These are phyloP conservation scores for Addax nasomaculatus DNA, from an alignment of 2,113 vertebrate genomes.

Conservation along the genomic window DNA sequence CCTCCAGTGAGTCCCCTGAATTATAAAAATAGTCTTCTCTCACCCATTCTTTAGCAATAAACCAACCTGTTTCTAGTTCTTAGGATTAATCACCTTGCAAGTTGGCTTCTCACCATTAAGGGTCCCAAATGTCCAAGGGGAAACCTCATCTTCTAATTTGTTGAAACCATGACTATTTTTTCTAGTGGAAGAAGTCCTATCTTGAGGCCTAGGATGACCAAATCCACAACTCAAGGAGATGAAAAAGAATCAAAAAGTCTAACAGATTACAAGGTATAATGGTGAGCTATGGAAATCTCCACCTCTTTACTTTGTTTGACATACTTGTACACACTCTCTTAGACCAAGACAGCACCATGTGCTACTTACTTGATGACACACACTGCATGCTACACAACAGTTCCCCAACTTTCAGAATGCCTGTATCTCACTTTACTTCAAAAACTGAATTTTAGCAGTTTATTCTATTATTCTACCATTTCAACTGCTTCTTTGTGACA, in stretches of 20 bases:
- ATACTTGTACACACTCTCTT: neutral
- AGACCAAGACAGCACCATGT: neutral
- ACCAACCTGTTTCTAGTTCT: neutral
- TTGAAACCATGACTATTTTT: neutral
- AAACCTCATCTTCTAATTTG: neutral
- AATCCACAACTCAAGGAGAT: neutral
- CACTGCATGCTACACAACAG: neutral
- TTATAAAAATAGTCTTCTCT: neutral
- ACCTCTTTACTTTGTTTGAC: neutral
- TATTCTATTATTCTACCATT: neutral
- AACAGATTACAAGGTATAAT: neutral
- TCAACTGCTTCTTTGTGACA: neutral
- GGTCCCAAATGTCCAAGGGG: neutral
- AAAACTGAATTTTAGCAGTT: neutral
- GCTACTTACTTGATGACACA: neutral
- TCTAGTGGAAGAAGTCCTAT: neutral
- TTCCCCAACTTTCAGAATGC: neutral
- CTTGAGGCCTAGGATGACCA: neutral
- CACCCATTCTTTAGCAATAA: neutral
- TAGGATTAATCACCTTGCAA: neutral
- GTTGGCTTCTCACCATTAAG: neutral
- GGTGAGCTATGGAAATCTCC: neutral
- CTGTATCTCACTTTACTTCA: neutral
- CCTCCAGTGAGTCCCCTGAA: neutral
- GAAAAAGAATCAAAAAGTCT: neutral